Evolutionary conservation across 2,113 vertebrate species (phyloP), one percentile per base, ranked within the genome.

Genomic region (Ranitomeya imitator): DNA sequence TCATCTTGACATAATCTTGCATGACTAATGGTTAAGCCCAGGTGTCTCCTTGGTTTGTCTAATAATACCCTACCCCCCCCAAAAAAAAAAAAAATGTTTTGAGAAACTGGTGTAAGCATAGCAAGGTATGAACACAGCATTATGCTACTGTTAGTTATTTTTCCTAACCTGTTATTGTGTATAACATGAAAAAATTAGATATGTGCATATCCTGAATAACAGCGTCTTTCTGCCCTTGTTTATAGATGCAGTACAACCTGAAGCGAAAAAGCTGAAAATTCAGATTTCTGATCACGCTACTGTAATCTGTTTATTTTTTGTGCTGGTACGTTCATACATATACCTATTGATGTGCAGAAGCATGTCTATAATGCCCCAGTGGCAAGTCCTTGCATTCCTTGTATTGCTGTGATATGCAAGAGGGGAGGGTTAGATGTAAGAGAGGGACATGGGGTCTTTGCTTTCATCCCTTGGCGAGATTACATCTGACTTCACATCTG

Each of bases 401-500:
- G 71, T 78, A 78, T 88, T 79, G 59, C 81, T 84, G 45, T 77
- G 87, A 88, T 84, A 67, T 78, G 71, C 80, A 83, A 21, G 31
- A 65, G 55, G 59, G 86, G 86, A 83, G 87, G 81, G 87, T 83
- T 82, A 31, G 80, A 65, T 83, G 87, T 89, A 78, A 51, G 87
- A 67, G 87, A 85, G 73, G 87, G 87, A 84, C 82, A 85, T 69
- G 61, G 87, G 87, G 82, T 89, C 87, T 89, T 89, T 89, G 79
- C 87, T 89, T 89, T 89, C 82, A 89, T 89, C 87, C 87, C 82
- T 77, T 16, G 61, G 82, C 45, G 21, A 89, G 87, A 89, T 89
- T 89, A 85, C 87, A 89, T 89, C 87, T 89, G 87, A 89, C 87
- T 89, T 89, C 87, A 85, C 87, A 89, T 89, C 87, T 89, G 87